phyloP scores from a whole-genome alignment of 2,113 vertebrate species.

The Martes martes region DNA sequence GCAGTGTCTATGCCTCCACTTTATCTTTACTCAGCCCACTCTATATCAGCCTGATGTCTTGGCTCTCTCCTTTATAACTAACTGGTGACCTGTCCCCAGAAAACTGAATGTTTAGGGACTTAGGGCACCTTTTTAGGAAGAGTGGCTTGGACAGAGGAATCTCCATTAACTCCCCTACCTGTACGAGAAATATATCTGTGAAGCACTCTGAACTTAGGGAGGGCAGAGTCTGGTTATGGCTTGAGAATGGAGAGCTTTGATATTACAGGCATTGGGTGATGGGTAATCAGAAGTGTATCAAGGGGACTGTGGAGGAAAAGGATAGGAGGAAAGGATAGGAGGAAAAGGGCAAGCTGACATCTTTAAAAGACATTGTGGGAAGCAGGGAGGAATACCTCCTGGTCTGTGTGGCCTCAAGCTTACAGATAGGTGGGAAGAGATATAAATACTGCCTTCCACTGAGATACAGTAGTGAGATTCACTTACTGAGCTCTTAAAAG shows the following conservation, averaged over 20 bases:
- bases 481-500: neutral
- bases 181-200: neutral
- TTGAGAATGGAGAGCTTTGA: neutral
- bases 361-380: neutral
- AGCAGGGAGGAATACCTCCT: neutral
- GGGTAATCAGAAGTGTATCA: neutral
- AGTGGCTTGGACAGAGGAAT: neutral
- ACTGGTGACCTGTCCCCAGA: neutral
- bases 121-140: neutral
- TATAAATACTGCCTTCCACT: neutral
- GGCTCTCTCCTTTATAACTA: neutral
- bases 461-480: neutral
- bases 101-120: neutral
- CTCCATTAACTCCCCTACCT: neutral
- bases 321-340: neutral
- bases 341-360: neutral
- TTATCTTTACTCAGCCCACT: neutral
- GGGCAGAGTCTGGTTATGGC: neutral
- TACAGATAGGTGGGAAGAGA: neutral
- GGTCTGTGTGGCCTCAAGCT: neutral
- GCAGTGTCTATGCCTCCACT: neutral
- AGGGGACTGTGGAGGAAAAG: neutral
- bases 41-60: neutral
- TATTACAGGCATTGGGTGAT: neutral
- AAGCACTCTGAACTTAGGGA: neutral